Evolutionary conservation across 1,140 invertebrate genomes (phyloP), one percentile per base, ranked within the genome.

Genomic region (Pseudomyrmex concolor): DNA sequence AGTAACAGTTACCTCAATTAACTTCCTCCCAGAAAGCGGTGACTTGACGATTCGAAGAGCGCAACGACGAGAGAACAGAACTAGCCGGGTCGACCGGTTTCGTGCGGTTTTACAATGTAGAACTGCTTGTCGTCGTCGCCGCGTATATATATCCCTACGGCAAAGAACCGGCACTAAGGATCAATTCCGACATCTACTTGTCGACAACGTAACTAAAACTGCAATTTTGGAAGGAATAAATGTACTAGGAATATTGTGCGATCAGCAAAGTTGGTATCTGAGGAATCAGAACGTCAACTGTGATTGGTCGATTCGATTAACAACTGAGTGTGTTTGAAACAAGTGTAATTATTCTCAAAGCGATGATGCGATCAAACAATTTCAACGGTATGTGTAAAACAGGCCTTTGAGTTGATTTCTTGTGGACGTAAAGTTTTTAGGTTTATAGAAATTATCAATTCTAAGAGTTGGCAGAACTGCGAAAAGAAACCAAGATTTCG

Each of bases 31-130:
- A 34, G 43, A 68, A 66, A 10, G 67, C 34, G 5, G 17, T 12
- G 62, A 13, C 12, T 7, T 19, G 13, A 34, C 15, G 1, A 4
- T n/a, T 15, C 60, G 7, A 59, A 34, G 48, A 54, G 57, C 22
- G 8, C 10, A 2, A 55, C 51, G 8, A 48, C 10, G 43, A 7
- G 34, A 22, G 5, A 68, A 48, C 17, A 9, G 34, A 70, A 78
- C 43, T 60, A 68, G 22, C 76, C 66, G 66, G 76, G 34, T 34
- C 12, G 66, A 60, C 66, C 76, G 54, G 66, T 71, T n/a, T 34
- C 22, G 9, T 19, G 45, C 19, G 45, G 10, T 10, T 50, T 34
- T 34, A 4, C 34, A 7, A 34, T 7, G 34, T 17, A 57, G 34
- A 48, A 48, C 19, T 54, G 70, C 48, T 50, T 59, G 17, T 19